Conservation (phyloP, 23 tunicate genomes). For the Clavelina lepadiformis region DNA sequence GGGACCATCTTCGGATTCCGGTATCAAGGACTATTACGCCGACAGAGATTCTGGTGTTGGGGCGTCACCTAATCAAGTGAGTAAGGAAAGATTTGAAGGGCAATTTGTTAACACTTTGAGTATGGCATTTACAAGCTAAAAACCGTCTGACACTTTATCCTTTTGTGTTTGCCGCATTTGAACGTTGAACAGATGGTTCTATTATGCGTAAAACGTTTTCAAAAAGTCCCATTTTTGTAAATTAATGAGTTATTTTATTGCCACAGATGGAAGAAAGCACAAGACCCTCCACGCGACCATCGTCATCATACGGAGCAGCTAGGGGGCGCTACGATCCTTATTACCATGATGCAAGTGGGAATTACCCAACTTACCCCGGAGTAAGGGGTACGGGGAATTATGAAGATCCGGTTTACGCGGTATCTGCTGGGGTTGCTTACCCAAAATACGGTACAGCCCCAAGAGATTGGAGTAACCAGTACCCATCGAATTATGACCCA, state of each 20-base stretch:
- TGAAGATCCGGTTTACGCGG: neutral
- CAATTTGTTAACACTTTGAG: no score
- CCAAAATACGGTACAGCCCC: neutral
- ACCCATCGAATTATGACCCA: constrained; percentile 25
- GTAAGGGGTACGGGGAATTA: neutral
- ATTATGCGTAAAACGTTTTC: no score
- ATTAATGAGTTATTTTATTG: neutral
- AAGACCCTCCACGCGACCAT: constrained; percentile 24
- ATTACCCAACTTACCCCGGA: neutral
- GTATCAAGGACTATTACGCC: constrained; percentile 23
- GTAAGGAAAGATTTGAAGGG: no score
- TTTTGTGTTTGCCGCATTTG: no score
- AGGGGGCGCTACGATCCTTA: constrained; percentile 1
- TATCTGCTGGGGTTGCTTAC: constrained; percentile 2
- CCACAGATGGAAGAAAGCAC: neutral
- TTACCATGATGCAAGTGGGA: constrained; percentile 4
- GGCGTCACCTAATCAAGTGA: neutral
- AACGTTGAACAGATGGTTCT: no score
- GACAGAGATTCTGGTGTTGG: neutral
- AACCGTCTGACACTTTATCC: no score
- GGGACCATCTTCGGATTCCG: constrained; percentile 28
- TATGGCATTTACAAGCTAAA: no score
- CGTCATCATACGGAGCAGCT: constrained; percentile 21
- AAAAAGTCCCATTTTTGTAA: no score
- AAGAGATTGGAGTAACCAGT: constrained; percentile 4